Evolutionary conservation across 2,888 invertebrate genomes (phyloP).

Genomic region (Macrophya annulata): DNA sequence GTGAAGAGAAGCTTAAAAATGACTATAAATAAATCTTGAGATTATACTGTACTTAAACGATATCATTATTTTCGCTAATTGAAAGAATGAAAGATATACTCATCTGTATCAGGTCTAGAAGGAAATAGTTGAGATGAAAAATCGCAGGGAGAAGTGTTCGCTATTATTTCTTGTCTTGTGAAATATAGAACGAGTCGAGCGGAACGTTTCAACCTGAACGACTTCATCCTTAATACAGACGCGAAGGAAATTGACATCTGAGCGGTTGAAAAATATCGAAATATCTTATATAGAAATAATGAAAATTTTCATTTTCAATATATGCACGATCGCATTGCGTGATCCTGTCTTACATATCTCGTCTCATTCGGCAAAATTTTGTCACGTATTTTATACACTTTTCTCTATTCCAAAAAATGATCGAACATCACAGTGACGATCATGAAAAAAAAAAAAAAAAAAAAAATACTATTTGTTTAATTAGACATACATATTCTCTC

Average conservation of each 20-base stretch:
- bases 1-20: neutral
- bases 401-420: slow-evolving; percentile 4
- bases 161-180: slow-evolving; percentile 44
- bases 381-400: neutral
- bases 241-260: slow-evolving; percentile 12
- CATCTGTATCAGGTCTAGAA: neutral
- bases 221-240: slow-evolving; percentile 42
- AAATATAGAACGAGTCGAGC: slow-evolving; percentile 38
- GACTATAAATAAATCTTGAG: slow-evolving; percentile 8
- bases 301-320: slow-evolving; percentile 20
- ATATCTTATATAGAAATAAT: slow-evolving; percentile 20
- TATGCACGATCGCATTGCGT: neutral
- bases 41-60: slow-evolving; percentile 1
- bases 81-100: slow-evolving; percentile 19
- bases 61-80: slow-evolving; percentile 18
- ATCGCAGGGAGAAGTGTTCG: slow-evolving; percentile 13
- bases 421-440: neutral
- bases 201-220: slow-evolving; percentile 40
- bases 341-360: neutral
- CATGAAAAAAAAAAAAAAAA: too few relatives aligned
- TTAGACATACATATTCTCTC: too few relatives aligned
- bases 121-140: slow-evolving; percentile 33
- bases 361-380: neutral
- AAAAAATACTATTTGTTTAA: too few relatives aligned
- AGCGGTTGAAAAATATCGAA: slow-evolving; percentile 18